Evolutionary conservation across 2,797 vertebrate species (phyloP).

Genomic region (Anomalospiza imberbis): DNA sequence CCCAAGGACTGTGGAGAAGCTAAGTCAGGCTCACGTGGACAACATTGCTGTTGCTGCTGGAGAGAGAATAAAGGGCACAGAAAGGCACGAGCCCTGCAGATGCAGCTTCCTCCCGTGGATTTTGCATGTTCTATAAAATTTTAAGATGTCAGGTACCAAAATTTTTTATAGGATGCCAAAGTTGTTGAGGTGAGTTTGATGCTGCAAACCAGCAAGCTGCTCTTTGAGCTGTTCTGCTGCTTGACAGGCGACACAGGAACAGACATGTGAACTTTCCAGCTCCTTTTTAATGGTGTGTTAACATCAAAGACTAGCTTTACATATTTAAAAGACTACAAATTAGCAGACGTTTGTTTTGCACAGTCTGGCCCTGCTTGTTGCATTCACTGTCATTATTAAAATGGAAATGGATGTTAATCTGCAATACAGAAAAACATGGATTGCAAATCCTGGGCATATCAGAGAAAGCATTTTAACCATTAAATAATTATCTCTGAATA

Average conservation of each 20-base stretch:
- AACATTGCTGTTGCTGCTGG: not conserved
- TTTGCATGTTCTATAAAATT: not conserved
- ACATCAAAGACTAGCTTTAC: conserved; percentile 27
- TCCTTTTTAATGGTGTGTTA: not conserved
- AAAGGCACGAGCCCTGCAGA: not conserved
- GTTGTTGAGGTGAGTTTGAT: not conserved
- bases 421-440: not conserved
- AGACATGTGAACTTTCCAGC: not conserved
- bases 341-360: conserved; percentile 9
- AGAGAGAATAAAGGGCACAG: not conserved
- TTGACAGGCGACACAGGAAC: not conserved
- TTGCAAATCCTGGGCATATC: not conserved
- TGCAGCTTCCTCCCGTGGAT: not conserved
- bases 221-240: not conserved
- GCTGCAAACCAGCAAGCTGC: not conserved
- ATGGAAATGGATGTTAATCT: conserved; percentile 12
- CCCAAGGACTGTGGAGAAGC: not conserved
- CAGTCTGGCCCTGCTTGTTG: not conserved
- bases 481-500: not conserved
- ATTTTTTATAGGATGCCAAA: not conserved
- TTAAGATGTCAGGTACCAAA: not conserved
- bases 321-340: conserved; percentile 48
- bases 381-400: not conserved
- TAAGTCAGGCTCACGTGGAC: not conserved
- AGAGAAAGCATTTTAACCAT: not conserved